Percentiles rank a stretch among this genome's conserved stretches.
Evolutionary conservation across 2,888 invertebrate species (phyloP).

Genomic region (Cephus pulcher): DNA sequence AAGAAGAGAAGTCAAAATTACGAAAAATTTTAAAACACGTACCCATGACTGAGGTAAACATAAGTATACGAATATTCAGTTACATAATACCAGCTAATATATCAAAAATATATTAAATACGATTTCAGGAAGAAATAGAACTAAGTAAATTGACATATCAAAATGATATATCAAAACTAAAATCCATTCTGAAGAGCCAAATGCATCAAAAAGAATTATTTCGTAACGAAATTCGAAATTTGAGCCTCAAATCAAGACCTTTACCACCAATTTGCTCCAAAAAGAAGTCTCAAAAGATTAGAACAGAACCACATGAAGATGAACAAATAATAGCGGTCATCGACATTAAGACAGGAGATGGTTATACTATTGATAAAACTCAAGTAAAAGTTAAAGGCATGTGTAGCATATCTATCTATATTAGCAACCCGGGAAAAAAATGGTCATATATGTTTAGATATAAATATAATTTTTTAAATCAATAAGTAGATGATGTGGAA

Average conservation of each 20-base stretch:
- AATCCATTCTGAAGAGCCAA: conserved; percentile 62
- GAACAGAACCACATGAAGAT: conserved; percentile 22
- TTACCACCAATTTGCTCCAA: conserved; percentile 28
- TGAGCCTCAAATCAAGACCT: conserved; percentile 38
- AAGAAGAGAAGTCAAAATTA: conserved; percentile 69
- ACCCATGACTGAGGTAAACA: conserved; percentile 43
- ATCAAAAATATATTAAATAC: background rate
- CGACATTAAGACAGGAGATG: too few species aligned
- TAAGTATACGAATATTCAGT: background rate
- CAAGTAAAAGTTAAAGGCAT: background rate
- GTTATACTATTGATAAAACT: background rate
- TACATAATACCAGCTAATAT: background rate
- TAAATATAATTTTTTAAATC: background rate
- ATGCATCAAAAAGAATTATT: conserved; percentile 52
- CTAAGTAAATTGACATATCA: conserved; percentile 54
- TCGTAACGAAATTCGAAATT: conserved; percentile 44
- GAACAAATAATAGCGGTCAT: conserved; percentile 32
- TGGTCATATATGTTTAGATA: conserved; percentile 6
- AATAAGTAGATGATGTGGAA: background rate
- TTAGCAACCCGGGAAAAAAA: conserved; percentile 29
- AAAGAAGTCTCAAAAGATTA: conserved; percentile 15
- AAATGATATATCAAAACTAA: conserved; percentile 63
- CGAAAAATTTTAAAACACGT: conserved; percentile 57
- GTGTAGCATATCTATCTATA: background rate
- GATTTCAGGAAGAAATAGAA: conserved; percentile 45